A percentile compares a stretch with the other conserved stretches of the same genome.
These are phyloP conservation scores for Pterostichus niger DNA, from an alignment of 2,888 invertebrate species.

Conservation along the genomic window DNA sequence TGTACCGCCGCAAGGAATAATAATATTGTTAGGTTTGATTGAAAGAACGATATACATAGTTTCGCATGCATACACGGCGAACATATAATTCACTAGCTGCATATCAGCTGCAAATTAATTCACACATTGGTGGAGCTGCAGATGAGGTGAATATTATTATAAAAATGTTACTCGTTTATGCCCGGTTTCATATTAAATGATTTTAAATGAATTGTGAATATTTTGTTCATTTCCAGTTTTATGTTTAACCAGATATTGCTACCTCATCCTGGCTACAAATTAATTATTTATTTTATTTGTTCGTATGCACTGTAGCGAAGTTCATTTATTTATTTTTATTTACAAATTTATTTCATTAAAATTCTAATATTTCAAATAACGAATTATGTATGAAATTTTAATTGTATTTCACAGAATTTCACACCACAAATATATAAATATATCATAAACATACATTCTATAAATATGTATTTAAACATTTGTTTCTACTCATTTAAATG, in stretches of 20 bases:
- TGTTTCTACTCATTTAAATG: no score
- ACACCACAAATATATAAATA: no score
- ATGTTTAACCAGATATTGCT: no score
- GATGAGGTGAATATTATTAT: background rate
- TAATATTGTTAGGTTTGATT: slow-evolving; percentile 57
- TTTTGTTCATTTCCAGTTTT: background rate
- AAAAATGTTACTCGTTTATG: background rate
- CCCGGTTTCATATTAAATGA: slow-evolving; percentile 2
- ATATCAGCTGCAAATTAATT: slow-evolving; percentile 17
- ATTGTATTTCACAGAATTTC: no score
- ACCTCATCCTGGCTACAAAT: background rate
- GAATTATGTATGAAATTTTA: no score
- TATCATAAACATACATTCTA: no score
- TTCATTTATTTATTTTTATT: background rate
- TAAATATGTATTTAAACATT: no score
- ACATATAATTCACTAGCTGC: slow-evolving; percentile 3
- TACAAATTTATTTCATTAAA: background rate
- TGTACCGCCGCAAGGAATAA: slow-evolving; percentile 61
- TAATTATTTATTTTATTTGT: slow-evolving; percentile 7
- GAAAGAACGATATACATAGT: slow-evolving; percentile 40
- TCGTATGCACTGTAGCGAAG: background rate
- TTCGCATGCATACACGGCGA: background rate
- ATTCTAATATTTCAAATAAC: background rate
- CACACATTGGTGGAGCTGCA: background rate
- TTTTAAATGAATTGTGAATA: background rate